phyloP scores from a whole-genome alignment of 2,113 vertebrate genomes.

The Boleophthalmus pectinirostris region DNA sequence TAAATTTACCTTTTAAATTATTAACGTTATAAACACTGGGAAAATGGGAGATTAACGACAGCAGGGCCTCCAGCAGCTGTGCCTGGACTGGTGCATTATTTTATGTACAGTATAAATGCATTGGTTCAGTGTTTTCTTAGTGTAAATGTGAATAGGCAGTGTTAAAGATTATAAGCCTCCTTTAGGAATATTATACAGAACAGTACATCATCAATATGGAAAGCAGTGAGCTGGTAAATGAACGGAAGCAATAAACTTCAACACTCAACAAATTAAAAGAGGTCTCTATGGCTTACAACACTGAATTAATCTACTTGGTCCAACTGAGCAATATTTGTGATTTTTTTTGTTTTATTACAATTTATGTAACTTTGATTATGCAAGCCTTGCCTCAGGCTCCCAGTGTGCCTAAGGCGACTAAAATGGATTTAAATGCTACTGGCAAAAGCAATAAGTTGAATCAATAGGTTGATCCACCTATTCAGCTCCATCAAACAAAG shows the following conservation, averaged over 20 bases:
- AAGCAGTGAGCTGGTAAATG: constrained; percentile 42
- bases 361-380: constrained; percentile 38
- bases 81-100: constrained; percentile 16
- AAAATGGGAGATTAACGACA: constrained; percentile 55
- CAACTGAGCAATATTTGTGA: constrained; percentile 17
- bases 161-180: constrained; percentile 15
- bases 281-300: constrained; percentile 11
- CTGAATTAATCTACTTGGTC: constrained; percentile 18
- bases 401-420: constrained; percentile 90
- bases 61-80: constrained; percentile 18
- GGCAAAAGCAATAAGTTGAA: neutral
- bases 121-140: constrained; percentile 8
- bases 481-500: too few species aligned
- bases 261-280: constrained; percentile 29
- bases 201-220: constrained; percentile 22
- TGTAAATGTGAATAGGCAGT: neutral
- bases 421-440: constrained; percentile 77
- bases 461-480: neutral
- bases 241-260: constrained; percentile 41
- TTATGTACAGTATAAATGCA: constrained; percentile 22
- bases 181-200: constrained; percentile 3
- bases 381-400: constrained; percentile 93
- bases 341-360: constrained; percentile 30
- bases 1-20: constrained; percentile 75
- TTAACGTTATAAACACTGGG: constrained; percentile 68